Conservation (phyloP, 2,113 vertebrate genomes). For the Microtus richardsoni region DNA sequence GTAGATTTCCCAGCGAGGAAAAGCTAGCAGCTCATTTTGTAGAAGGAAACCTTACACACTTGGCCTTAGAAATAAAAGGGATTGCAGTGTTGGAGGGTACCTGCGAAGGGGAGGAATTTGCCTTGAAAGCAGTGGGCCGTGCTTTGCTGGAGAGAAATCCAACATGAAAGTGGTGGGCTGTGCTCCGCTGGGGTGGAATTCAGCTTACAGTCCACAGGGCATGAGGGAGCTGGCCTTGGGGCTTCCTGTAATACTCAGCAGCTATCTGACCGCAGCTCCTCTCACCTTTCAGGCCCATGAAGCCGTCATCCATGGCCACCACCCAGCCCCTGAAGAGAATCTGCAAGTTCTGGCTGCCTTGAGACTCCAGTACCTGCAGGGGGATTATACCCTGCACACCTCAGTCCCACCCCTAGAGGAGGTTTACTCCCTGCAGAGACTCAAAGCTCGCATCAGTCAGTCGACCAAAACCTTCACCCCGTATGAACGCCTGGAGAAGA, state of each 20-base stretch:
- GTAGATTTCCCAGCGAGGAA: neutral
- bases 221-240: rapidly evolving
- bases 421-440: conserved; percentile 93
- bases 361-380: conserved; percentile 94
- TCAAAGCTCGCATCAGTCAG: conserved; percentile 94
- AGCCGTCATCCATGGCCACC: conserved; percentile 95
- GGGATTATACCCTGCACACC: conserved; percentile 88
- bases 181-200: rapidly evolving
- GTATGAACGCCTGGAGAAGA: conserved; percentile 88
- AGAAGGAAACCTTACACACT: neutral
- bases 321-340: conserved; percentile 96
- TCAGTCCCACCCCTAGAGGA: conserved; percentile 90
- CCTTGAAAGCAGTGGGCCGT: neutral
- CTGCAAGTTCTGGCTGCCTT: conserved; percentile 96
- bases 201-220: neutral
- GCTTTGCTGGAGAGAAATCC: rapidly evolving
- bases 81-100: rapidly evolving
- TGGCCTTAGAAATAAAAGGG: neutral
- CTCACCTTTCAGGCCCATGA: conserved; percentile 92
- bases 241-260: rapidly evolving
- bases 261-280: neutral
- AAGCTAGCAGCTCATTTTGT: neutral
- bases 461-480: conserved; percentile 90
- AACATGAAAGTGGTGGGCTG: neutral
- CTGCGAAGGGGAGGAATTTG: neutral